Evolutionary conservation across 1,140 invertebrate species (phyloP).

Genomic region (Saccostrea cuccullata): DNA sequence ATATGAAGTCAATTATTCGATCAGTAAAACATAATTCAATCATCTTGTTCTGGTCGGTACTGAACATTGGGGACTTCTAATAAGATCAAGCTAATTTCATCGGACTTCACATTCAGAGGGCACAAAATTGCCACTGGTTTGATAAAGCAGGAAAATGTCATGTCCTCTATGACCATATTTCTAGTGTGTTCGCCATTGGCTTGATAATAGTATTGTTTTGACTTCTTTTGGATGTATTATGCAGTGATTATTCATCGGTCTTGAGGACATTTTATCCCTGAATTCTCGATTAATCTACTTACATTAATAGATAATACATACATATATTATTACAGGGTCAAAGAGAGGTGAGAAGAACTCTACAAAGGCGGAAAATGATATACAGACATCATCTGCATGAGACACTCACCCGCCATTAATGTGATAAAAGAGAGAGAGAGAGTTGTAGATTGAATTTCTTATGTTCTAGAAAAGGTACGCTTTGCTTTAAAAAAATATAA

Average conservation of each 20-base stretch:
- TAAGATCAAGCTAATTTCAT: conserved; percentile 20
- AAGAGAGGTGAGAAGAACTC: neutral
- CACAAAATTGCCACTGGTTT: neutral
- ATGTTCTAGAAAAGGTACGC: no score
- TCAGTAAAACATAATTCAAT: conserved; percentile 36
- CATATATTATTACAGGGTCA: conserved; percentile 9
- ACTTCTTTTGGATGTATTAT: neutral
- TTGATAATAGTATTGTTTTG: neutral
- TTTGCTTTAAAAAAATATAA: no score
- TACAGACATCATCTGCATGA: no score
- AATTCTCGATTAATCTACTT: neutral
- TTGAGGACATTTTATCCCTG: neutral
- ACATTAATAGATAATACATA: neutral
- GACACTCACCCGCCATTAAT: no score
- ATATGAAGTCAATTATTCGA: conserved; percentile 36
- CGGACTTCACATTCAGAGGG: neutral
- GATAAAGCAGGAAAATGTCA: neutral
- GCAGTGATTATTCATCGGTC: neutral
- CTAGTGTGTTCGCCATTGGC: neutral
- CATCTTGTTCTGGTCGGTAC: neutral
- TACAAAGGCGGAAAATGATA: no score
- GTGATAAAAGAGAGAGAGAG: no score
- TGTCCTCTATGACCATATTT: neutral
- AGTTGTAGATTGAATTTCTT: no score
- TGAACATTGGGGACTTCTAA: neutral